Conservation (phyloP, 2,113 vertebrate genomes). For the Morone saxatilis region DNA sequence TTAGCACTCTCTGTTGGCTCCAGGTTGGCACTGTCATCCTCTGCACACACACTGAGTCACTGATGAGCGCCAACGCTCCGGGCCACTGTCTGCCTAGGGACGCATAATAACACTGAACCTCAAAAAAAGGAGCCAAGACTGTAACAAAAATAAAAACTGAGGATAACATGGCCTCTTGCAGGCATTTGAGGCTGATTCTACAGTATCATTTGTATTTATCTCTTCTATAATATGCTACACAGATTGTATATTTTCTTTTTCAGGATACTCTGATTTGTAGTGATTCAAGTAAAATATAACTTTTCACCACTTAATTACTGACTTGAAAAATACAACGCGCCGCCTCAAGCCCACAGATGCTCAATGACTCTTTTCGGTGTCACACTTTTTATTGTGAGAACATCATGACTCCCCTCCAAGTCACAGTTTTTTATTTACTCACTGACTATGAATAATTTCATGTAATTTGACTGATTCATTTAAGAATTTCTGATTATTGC, state of each 20-base stretch:
- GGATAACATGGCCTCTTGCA: background rate
- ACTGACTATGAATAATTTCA: constrained; percentile 16
- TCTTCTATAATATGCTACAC: background rate
- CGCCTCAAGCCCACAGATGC: constrained; percentile 23
- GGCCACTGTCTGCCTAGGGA: constrained; percentile 53
- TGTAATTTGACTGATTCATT: constrained; percentile 21
- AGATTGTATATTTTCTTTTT: background rate
- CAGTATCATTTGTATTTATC: background rate
- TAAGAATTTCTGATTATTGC: constrained; percentile 7
- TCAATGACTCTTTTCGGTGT: constrained; percentile 57
- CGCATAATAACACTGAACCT: constrained; percentile 23
- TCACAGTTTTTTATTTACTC: constrained; percentile 28
- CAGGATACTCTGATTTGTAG: background rate
- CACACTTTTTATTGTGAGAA: constrained; percentile 60
- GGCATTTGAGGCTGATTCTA: background rate
- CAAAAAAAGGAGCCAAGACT: constrained; percentile 14
- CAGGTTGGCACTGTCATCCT: constrained; percentile 56
- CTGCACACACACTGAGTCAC: constrained; percentile 62
- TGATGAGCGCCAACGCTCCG: constrained; percentile 42
- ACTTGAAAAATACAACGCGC: constrained; percentile 14
- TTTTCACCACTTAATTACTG: constrained; percentile 15
- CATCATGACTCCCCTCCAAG: constrained; percentile 45
- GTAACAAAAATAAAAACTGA: constrained; percentile 9
- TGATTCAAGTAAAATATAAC: background rate
- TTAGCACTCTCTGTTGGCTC: constrained; percentile 56